Percentiles rank a stretch among this genome's conserved stretches.
phyloP scores from a whole-genome alignment of 2,888 invertebrate genomes.

The Polylopha cassiicola region DNA sequence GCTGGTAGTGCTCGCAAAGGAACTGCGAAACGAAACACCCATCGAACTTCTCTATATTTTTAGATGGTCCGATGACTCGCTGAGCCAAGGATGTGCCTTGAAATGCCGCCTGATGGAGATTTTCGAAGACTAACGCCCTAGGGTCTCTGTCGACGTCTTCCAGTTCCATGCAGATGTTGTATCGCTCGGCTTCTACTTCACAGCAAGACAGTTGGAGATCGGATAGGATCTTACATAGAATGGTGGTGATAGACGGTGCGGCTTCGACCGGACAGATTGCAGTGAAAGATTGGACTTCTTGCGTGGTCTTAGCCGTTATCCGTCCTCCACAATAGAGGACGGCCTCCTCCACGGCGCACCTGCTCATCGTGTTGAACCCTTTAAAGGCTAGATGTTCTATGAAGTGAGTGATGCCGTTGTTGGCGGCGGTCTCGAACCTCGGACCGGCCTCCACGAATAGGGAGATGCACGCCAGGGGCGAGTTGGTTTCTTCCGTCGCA shows the following conservation, averaged over 20 bases:
- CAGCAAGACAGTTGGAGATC: conserved; percentile 36
- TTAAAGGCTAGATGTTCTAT: conserved; percentile 58
- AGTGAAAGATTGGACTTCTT: conserved; percentile 51
- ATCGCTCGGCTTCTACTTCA: conserved; percentile 43
- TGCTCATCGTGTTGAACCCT: conserved; percentile 36
- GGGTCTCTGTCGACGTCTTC: conserved; percentile 50
- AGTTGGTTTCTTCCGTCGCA: conserved; percentile 40
- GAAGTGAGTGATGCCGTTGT: conserved; percentile 57
- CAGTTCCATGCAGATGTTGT: conserved; percentile 46
- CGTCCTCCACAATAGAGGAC: conserved; percentile 34
- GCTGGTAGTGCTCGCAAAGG: conserved; percentile 43
- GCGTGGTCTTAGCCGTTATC: conserved; percentile 40
- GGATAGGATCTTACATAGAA: conserved; percentile 38
- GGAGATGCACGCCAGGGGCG: conserved; percentile 41
- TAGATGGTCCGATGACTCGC: conserved; percentile 78
- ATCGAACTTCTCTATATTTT: conserved; percentile 79
- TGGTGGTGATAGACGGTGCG: conserved; percentile 28
- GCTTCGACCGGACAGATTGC: conserved; percentile 30
- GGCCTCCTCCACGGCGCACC: conserved; percentile 30
- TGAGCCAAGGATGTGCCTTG: conserved; percentile 64
- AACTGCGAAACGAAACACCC: conserved; percentile 34
- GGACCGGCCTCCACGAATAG: conserved; percentile 50
- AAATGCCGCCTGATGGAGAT: conserved; percentile 67
- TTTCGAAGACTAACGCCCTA: conserved; percentile 57
- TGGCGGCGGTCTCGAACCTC: conserved; percentile 43